Evolutionary conservation across 2,888 invertebrate species (phyloP).

Genomic region (Hedya salicella): DNA sequence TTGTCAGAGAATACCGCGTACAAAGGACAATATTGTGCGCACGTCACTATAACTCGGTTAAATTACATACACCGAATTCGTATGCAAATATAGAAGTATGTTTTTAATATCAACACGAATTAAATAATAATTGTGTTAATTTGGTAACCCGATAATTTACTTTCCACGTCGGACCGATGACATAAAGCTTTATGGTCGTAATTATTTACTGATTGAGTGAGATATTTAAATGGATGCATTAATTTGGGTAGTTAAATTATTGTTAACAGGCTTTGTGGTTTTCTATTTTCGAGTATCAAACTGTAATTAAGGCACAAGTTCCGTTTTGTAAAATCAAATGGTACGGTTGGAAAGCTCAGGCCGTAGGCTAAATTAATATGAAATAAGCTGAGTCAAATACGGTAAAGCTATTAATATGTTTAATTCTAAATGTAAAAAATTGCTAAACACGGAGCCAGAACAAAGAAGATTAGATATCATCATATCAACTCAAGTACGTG

Average conservation of each 20-base stretch:
- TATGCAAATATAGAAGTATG: conserved; percentile 31
- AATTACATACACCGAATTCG: conserved; percentile 39
- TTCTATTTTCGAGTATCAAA: background rate
- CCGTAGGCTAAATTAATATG: too few species aligned
- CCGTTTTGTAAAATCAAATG: background rate
- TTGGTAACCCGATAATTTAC: conserved; percentile 36
- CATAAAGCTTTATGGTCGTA: conserved; percentile 33
- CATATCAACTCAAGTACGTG: too few species aligned
- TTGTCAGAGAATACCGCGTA: conserved; percentile 46
- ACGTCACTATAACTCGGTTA: conserved; percentile 39
- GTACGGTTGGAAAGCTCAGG: background rate
- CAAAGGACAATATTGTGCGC: conserved; percentile 43
- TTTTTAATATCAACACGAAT: conserved; percentile 34
- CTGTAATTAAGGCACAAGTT: background rate
- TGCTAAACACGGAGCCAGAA: too few species aligned
- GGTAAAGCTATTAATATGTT: too few species aligned
- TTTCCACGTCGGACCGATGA: conserved; percentile 24
- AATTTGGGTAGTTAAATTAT: conserved; percentile 11
- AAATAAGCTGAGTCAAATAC: too few species aligned
- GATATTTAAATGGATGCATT: conserved; percentile 30
- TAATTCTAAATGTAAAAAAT: too few species aligned
- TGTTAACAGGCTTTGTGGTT: background rate
- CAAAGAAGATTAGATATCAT: too few species aligned
- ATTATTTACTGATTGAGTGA: conserved; percentile 33
- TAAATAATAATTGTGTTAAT: conserved; percentile 38